These are phyloP conservation scores for Nyctibius grandis DNA, from an alignment of 2,797 vertebrate species.

Conservation along the genomic window DNA sequence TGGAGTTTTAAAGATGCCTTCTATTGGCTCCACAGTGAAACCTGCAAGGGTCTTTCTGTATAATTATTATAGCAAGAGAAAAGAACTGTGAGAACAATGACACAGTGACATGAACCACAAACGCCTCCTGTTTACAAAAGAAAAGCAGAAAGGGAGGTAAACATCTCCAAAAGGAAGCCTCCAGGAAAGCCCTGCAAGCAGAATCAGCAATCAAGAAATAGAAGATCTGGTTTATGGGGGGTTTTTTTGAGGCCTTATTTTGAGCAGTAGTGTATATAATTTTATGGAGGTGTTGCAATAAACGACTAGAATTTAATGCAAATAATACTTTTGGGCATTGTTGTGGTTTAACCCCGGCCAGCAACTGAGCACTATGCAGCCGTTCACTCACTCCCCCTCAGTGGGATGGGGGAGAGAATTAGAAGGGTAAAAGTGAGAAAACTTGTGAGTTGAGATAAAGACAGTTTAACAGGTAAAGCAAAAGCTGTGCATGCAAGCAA, in stretches of 20 bases:
- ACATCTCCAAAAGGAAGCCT: not conserved
- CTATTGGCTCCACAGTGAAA: not conserved
- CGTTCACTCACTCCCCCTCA: too few relatives aligned
- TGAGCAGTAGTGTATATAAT: not conserved
- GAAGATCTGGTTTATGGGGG: not conserved
- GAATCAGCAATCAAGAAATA: not conserved
- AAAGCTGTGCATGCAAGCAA: too few relatives aligned
- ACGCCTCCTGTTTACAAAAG: not conserved
- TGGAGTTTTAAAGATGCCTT: not conserved
- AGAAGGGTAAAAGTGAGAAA: too few relatives aligned
- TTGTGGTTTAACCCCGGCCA: too few relatives aligned
- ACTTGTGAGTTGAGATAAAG: too few relatives aligned
- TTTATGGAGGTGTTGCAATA: not conserved
- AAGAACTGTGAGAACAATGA: not conserved
- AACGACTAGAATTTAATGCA: not conserved
- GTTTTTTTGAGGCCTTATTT: not conserved
- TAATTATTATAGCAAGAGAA: not conserved
- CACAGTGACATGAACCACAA: fast-evolving
- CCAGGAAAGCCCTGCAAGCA: not conserved
- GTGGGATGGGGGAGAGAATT: too few relatives aligned
- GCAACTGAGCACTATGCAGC: too few relatives aligned
- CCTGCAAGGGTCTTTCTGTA: not conserved
- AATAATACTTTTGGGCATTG: not conserved
- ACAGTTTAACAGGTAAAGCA: too few relatives aligned
- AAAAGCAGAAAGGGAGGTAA: not conserved